Evolutionary conservation across 2,113 vertebrate species (phyloP).

Genomic region (Cairina moschata): DNA sequence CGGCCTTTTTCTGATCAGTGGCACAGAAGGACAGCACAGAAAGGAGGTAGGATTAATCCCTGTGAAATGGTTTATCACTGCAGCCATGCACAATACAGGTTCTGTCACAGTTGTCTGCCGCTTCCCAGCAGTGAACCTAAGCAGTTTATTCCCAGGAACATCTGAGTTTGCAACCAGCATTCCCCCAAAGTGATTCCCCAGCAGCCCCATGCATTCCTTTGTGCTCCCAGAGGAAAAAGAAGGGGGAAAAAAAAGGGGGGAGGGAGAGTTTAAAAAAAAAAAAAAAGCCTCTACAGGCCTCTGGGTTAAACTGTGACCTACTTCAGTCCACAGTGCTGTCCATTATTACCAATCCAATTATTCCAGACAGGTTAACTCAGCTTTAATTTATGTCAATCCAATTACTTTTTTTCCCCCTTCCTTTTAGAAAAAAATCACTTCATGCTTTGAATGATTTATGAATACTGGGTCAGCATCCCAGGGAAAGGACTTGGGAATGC

Average conservation of each 20-base stretch:
- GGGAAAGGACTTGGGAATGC: slow-evolving; percentile 27
- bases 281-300: slow-evolving; percentile 10
- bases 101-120: background rate
- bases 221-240: background rate
- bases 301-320: slow-evolving; percentile 65
- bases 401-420: slow-evolving; percentile 22
- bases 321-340: slow-evolving; percentile 59
- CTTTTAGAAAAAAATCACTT: slow-evolving; percentile 48
- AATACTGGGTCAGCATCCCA: slow-evolving; percentile 39
- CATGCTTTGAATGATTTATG: slow-evolving; percentile 46
- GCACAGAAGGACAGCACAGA: background rate
- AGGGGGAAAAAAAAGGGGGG: too few relatives aligned
- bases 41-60: background rate
- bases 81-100: background rate
- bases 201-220: background rate
- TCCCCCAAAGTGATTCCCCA: background rate
- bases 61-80: background rate
- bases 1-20: background rate
- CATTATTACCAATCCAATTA: slow-evolving; percentile 72
- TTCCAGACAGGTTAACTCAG: slow-evolving; percentile 71
- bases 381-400: slow-evolving; percentile 70
- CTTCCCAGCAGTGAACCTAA: background rate
- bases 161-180: background rate
- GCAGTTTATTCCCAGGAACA: slow-evolving; percentile 2
- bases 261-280: background rate